Evolutionary conservation across 1,140 invertebrate species (phyloP).

Genomic region (Uloborus diversus): DNA sequence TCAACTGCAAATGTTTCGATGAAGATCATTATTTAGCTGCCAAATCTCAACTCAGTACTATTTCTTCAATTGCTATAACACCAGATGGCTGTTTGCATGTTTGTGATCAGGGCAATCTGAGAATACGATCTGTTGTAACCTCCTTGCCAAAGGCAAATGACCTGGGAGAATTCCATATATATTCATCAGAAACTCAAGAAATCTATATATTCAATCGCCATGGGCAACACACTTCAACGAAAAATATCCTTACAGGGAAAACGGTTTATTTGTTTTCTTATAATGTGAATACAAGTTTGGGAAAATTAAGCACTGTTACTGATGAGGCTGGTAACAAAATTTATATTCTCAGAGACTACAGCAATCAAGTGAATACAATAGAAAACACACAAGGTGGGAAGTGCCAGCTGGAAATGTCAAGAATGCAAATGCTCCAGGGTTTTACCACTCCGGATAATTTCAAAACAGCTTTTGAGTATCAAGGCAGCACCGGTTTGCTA

Average conservation of each 20-base stretch:
- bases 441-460: constrained; percentile 59
- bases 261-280: constrained; percentile 94
- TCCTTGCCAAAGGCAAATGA: constrained; percentile 87
- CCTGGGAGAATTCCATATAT: constrained; percentile 87
- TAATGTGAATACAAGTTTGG: constrained; percentile 95
- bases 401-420: constrained; percentile 80
- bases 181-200: constrained; percentile 89
- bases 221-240: constrained; percentile 92
- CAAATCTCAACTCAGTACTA: constrained; percentile 88
- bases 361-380: constrained; percentile 78
- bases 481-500: constrained; percentile 80
- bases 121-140: constrained; percentile 88
- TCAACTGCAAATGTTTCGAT: constrained; percentile 79
- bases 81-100: constrained; percentile 93
- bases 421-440: constrained; percentile 58
- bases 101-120: constrained; percentile 88
- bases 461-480: constrained; percentile 75
- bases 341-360: constrained; percentile 88
- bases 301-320: constrained; percentile 89
- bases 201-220: constrained; percentile 89
- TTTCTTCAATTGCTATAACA: constrained; percentile 90
- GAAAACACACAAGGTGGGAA: constrained; percentile 94
- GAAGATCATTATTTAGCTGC: constrained; percentile 88
- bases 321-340: constrained; percentile 94
- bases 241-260: constrained; percentile 90